A percentile compares a stretch with the other conserved stretches of the same genome.
These are phyloP conservation scores for Willowsia nigromaculata DNA, from an alignment of 2,888 invertebrate genomes.

Conservation along the genomic window DNA sequence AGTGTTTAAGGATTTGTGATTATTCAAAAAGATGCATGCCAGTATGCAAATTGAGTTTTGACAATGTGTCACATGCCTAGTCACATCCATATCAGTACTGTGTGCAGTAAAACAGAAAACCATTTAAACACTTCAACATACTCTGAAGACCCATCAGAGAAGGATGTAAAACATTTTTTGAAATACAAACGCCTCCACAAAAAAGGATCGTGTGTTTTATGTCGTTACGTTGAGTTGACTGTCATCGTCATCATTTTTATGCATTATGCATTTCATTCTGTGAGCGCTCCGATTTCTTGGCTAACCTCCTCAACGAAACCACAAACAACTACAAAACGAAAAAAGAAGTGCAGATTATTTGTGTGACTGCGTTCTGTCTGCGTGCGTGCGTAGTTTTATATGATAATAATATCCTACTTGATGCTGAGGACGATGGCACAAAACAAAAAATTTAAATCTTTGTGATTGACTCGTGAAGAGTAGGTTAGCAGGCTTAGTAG, in stretches of 20 bases:
- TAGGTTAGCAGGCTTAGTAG: not conserved
- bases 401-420: not conserved
- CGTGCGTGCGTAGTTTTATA: not conserved
- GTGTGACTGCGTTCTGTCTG: not conserved
- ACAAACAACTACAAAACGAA: not conserved
- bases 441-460: not conserved
- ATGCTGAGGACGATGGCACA: not conserved
- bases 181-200: not conserved
- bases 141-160: too few species aligned
- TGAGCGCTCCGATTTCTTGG: not conserved
- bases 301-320: not conserved
- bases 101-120: too few species aligned
- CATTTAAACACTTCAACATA: too few species aligned
- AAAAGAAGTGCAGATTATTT: not conserved
- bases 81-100: too few species aligned
- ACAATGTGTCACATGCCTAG: too few species aligned
- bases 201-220: not conserved
- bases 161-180: too few species aligned
- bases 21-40: too few species aligned
- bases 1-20: too few species aligned
- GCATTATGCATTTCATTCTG: not conserved
- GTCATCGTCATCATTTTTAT: slow-evolving; percentile 11
- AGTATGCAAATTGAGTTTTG: too few species aligned
- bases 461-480: not conserved
- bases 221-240: not conserved